Conservation (phyloP, 64 coral and sea anemone species). For the Hydrozoanthus tunicans region DNA sequence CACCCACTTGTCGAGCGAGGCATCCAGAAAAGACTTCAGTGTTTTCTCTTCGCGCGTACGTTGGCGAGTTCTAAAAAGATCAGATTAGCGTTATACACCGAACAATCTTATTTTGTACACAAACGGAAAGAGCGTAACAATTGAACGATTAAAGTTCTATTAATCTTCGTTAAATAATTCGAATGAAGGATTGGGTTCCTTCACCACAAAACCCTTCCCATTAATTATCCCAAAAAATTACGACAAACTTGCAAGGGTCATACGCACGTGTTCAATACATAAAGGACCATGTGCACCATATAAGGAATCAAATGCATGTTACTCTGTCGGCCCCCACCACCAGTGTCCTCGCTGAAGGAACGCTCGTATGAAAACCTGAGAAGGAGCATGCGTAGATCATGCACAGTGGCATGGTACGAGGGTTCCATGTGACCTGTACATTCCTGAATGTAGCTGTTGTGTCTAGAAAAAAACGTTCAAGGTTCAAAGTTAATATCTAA, state of each 20-base stretch:
- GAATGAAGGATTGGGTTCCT: no score
- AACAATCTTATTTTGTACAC: background rate
- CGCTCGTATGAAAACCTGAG: slow-evolving; percentile 91
- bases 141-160: no score
- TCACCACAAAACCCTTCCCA: no score
- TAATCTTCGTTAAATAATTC: no score
- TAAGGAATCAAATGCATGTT: slow-evolving; percentile 98
- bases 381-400: slow-evolving; percentile 90
- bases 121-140: background rate
- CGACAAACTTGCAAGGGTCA: no score
- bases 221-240: no score
- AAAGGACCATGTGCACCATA: slow-evolving; percentile 93
- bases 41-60: slow-evolving; percentile 87
- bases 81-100: no score
- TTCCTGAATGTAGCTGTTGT: slow-evolving; percentile 99
- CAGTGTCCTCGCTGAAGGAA: slow-evolving; percentile 97
- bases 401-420: slow-evolving; percentile 79
- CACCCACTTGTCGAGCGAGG: slow-evolving; percentile 77
- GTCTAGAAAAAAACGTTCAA: slow-evolving; percentile 33
- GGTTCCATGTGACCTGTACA: slow-evolving; percentile 95
- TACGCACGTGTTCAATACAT: slow-evolving; percentile 92
- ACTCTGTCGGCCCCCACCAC: slow-evolving; percentile 93
- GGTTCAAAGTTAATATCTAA: background rate
- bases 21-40: slow-evolving; percentile 81
- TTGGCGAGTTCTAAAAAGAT: slow-evolving; percentile 68